Base-by-base conservation (phyloP, 2,888 invertebrate species). In the Caenorhabditis panamensis region DNA sequence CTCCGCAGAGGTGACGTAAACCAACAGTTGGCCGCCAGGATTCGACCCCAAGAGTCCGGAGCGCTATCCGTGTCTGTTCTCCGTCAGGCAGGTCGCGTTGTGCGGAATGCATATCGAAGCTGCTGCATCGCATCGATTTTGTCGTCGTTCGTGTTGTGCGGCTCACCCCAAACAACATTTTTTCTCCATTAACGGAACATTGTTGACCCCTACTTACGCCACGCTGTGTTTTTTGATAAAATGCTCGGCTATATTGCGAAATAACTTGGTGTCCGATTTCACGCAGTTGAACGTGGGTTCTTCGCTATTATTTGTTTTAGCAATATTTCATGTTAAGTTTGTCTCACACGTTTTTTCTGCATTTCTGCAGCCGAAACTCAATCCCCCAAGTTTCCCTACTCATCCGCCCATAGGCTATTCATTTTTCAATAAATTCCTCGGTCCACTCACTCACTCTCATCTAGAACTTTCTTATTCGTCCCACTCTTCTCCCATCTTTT, bases 91-190 rank as follows among this genome's bases (percentile, higher is more conserved):
- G 54, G 31, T 28, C 28, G 31, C 31, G 54, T 28, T 31, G 51
- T 22, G 73, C 64, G 73, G 73, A 73, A 73, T 64, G 51, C 75
- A 56, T 72, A 56, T 72, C 56, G 72, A 63, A 63, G 72, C 66
- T 58, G 75, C 75, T 66, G 62, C 71, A 63, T 51, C 75, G 66
- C 75, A 75, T 75, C 75, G 75, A 75, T 75, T 75, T 75, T 75
- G 75, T 63, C 54, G 47, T 63, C 56, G 41, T 72, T 58, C 63
- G 13, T 28, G 20, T 53, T 54, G 4, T 28, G 13, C 3, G n/a
- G 41, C 41, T 49, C 4, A n/a, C 28, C 28, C 36, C 5, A 11
- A 18, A 24, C 62, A 41, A 11, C 31, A 31, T 49, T 22, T 56
- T 72, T 72, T 72, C 56, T 47, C 62, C 56, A 72, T 72, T 63